Evolutionary conservation across 2,797 vertebrate genomes (phyloP), one percentile per base, ranked within the genome.

Genomic region (Muscicapa comitata): DNA sequence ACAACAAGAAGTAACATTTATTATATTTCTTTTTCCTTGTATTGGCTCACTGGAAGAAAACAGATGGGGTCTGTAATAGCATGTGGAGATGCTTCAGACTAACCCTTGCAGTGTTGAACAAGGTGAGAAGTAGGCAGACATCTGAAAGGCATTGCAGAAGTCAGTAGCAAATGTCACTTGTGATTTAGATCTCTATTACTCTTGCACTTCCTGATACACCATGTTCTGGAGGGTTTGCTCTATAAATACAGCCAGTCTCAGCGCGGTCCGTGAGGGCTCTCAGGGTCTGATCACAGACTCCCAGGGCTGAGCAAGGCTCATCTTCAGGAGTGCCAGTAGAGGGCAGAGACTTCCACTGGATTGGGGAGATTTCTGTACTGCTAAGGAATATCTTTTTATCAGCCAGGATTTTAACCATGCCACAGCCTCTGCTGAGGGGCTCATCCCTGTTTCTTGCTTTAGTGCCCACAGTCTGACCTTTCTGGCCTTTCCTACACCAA

Each of bases 81-180:
- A 48, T 11, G 51, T 0, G 2, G 70, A 84, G 73, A 78, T 72
- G 48, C 62, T 88, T 93, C 82, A 90, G 86, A 81, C 82, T 86
- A 90, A 84, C 55, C 62, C 68, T 93, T 17, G 37, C 31, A 26
- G 72, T 55, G 76, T 75, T 72, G 66, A 75, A 57, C 93, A 78
- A 92, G 83, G 93, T 86, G 93, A 94, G 82, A 92, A 90, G 86
- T 38, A 95, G 90, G 80, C 92, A 94, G 95, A 86, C 79, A 73
- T 81, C 73, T 78, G 66, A 93, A 83, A 94, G 81, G 75, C 82
- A 29, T 3, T 75, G 68, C 75, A 86, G 81, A 83, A 96, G 89
- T 93, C 89, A 74, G 5, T 80, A 86, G 70, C 72, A 88, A 89
- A 68, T 92, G 84, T 88, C 81, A 78, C 84, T 83, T 61, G 68